These are phyloP conservation scores for Ctenochaetus hawaiiensis DNA, from an alignment of 2,797 vertebrate genomes.

Conservation along the genomic window DNA sequence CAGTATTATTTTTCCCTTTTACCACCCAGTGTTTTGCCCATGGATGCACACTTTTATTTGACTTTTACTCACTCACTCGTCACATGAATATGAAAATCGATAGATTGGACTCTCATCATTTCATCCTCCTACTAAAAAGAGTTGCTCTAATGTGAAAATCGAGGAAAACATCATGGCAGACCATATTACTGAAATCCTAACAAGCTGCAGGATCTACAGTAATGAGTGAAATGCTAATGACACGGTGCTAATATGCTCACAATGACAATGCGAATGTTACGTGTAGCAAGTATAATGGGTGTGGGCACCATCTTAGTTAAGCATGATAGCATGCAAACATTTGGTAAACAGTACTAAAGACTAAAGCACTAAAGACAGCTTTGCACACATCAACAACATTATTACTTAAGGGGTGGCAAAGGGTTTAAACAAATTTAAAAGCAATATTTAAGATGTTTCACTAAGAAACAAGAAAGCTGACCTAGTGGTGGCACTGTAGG, in stretches of 20 bases:
- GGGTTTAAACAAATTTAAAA: too few species aligned
- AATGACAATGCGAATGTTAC: not conserved
- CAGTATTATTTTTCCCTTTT: conserved; percentile 5
- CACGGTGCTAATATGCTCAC: not conserved
- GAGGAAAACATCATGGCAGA: not conserved
- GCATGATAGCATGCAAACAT: not conserved
- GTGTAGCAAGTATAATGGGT: not conserved
- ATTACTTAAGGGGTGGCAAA: too few species aligned
- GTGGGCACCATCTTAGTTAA: not conserved
- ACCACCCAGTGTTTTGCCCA: not conserved
- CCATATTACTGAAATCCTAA: not conserved
- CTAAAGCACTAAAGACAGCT: not conserved
- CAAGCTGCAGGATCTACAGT: not conserved
- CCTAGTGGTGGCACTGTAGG: too few species aligned
- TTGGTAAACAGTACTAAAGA: not conserved
- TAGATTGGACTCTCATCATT: not conserved
- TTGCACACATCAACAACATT: not conserved
- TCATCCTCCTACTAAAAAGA: not conserved
- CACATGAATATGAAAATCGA: not conserved
- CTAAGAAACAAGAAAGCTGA: too few species aligned
- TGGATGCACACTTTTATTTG: not conserved
- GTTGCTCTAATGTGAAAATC: not conserved
- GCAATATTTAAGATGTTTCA: too few species aligned
- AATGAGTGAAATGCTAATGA: not conserved
- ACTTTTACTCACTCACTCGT: not conserved